These are phyloP conservation scores for Chrysodeixis includens DNA, from an alignment of 2,888 invertebrate genomes.

Conservation along the genomic window DNA sequence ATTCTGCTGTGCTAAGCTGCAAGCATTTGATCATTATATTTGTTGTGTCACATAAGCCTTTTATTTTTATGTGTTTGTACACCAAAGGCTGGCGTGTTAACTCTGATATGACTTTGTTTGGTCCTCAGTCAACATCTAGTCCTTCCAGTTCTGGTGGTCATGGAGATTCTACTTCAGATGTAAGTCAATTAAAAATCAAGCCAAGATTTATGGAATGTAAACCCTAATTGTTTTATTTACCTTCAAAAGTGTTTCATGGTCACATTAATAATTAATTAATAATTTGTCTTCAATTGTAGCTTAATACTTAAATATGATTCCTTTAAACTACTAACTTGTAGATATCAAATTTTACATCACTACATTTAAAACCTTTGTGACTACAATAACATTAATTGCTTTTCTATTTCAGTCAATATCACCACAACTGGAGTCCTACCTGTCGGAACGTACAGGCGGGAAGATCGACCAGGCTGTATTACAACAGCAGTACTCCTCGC, in stretches of 20 bases:
- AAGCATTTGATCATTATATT: background rate
- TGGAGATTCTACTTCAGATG: slow-evolving; percentile 82
- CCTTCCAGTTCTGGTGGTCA: slow-evolving; percentile 83
- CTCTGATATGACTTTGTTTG: slow-evolving; percentile 5
- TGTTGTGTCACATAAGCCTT: background rate
- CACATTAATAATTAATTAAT: background rate
- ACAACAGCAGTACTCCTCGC: slow-evolving; percentile 90
- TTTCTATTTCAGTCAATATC: slow-evolving; percentile 81
- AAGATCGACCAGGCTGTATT: slow-evolving; percentile 77
- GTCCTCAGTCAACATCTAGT: slow-evolving; percentile 81
- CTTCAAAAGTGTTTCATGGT: background rate
- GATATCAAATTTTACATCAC: too few species aligned
- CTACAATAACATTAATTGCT: background rate
- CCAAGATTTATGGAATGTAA: too few species aligned
- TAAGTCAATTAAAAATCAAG: slow-evolving; percentile 57
- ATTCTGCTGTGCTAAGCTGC: background rate
- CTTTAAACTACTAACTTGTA: too few species aligned
- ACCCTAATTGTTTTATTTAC: background rate
- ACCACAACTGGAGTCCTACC: slow-evolving; percentile 83
- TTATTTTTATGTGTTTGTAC: background rate
- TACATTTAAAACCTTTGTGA: too few species aligned
- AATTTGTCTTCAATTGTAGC: background rate
- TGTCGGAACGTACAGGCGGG: slow-evolving; percentile 82
- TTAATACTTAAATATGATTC: background rate
- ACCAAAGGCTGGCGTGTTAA: background rate